Evolutionary conservation across 2,113 vertebrate species (phyloP), one percentile per base, ranked within the genome.

Genomic region (Anguilla japonica): DNA sequence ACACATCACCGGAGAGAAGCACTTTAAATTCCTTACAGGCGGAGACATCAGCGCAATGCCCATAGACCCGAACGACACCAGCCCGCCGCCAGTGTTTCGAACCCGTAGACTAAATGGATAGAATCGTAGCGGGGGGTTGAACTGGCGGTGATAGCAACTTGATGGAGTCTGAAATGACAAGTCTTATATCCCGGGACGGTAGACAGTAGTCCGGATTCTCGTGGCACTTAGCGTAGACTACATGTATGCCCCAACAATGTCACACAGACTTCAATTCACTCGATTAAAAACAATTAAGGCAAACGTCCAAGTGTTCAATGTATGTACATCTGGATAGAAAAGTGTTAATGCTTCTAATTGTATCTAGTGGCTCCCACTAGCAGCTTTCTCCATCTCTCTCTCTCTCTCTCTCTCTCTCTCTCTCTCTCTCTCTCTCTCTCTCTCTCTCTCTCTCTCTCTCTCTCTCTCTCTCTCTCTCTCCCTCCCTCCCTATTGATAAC

Each of bases 1-100:
- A 91, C 96, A 96, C 96, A 96, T 95, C 91, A 96, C 95, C 87
- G 96, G 96, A 82, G 96, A 96, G 82, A 96, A 95, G 93, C 96
- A 97, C 94, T 96, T 95, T 71, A 96, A 79, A 91, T 93, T 95
- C 94, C 92, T 94, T 88, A 95, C 90, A 88, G 95, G 93, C 87
- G 95, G 93, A 93, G 95, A 95, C 94, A 96, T 96, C 93, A 91
- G 91, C 87, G 90, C 92, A 83, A 88, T 90, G 86, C 92, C 93
- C 93, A 93, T 92, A 84, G 71, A 90, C 87, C 88, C 87, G 87
- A 46, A 89, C 56, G 89, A 85, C 86, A 90, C 83, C 89, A 60
- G 86, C 88, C 90, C 90, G 83, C 91, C 91, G 88, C 89, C 91
- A 43, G 29, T 91, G 87, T 90, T 84, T 40, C 89, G 86, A 79